Evolutionary conservation across 2,113 vertebrate genomes (phyloP).

Genomic region (Gnathochromis pfefferi): DNA sequence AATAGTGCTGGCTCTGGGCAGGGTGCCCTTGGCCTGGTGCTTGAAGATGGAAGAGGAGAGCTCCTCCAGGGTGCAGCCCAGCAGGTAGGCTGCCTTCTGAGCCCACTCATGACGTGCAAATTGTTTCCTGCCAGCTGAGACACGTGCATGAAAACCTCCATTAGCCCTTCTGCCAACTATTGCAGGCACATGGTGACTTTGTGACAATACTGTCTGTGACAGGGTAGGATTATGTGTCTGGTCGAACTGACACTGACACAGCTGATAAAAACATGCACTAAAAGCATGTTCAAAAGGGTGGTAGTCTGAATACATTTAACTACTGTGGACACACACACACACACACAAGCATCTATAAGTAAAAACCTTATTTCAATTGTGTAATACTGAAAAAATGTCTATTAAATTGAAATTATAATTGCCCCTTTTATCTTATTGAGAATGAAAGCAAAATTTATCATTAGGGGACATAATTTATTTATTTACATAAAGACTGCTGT

Average conservation of each 20-base stretch:
- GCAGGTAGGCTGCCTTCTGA: constrained; percentile 93
- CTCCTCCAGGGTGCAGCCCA: constrained; percentile 89
- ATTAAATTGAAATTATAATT: neutral
- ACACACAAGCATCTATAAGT: neutral
- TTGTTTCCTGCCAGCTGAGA: constrained; percentile 85
- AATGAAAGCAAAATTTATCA: constrained; percentile 13
- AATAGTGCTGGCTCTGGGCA: constrained; percentile 81
- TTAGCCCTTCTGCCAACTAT: constrained; percentile 46
- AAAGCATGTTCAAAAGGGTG: neutral
- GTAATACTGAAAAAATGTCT: neutral
- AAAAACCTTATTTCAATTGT: neutral
- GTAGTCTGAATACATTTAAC: neutral
- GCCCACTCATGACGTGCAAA: constrained; percentile 98
- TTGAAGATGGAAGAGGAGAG: constrained; percentile 96
- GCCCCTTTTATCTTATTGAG: neutral
- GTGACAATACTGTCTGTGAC: constrained; percentile 32
- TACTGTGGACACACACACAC: neutral
- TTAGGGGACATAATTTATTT: neutral
- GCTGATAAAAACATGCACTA: constrained; percentile 6
- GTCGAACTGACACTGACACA: constrained; percentile 29
- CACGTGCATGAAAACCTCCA: constrained; percentile 51
- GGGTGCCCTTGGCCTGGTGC: constrained; percentile 82
- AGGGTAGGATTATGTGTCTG: constrained; percentile 37
- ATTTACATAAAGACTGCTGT: constrained; percentile 9
- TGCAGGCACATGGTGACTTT: constrained; percentile 10